Conservation (phyloP, 2,797 vertebrate species). For the Rhinoraja longicauda region DNA sequence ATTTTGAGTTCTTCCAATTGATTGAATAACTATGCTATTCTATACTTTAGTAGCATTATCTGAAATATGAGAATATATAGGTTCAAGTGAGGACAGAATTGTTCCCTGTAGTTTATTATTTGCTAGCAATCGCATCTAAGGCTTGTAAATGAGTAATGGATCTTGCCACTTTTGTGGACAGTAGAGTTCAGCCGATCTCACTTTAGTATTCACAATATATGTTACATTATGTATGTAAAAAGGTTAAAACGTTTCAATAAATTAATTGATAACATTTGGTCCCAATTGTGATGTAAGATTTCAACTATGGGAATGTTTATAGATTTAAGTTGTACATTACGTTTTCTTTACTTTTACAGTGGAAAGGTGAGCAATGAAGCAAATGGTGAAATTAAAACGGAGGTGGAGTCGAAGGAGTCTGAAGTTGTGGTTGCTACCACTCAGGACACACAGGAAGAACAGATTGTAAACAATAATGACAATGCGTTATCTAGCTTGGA, state of each 20-base stretch:
- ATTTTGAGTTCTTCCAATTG: neutral
- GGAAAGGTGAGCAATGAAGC: slow-evolving; percentile 63
- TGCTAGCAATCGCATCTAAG: neutral
- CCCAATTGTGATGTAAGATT: neutral
- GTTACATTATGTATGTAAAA: neutral
- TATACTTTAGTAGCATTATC: neutral
- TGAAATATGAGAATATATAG: neutral
- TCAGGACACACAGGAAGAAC: slow-evolving; percentile 58
- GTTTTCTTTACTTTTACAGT: slow-evolving; percentile 54
- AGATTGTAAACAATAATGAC: slow-evolving; percentile 61
- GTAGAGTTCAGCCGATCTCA: neutral
- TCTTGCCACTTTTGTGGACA: neutral
- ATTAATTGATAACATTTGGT: neutral
- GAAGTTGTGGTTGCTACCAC: slow-evolving; percentile 57
- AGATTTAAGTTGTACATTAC: neutral
- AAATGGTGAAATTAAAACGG: slow-evolving; percentile 61
- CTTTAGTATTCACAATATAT: neutral
- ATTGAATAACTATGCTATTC: neutral
- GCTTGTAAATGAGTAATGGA: neutral
- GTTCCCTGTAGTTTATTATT: neutral
- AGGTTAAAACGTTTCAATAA: neutral
- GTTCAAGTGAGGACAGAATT: neutral
- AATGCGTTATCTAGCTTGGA: slow-evolving; percentile 64
- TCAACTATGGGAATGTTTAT: neutral
- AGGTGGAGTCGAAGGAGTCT: slow-evolving; percentile 54